These are phyloP conservation scores for Heliconius nattereri DNA, from an alignment of 1,140 invertebrate species.

Conservation along the genomic window DNA sequence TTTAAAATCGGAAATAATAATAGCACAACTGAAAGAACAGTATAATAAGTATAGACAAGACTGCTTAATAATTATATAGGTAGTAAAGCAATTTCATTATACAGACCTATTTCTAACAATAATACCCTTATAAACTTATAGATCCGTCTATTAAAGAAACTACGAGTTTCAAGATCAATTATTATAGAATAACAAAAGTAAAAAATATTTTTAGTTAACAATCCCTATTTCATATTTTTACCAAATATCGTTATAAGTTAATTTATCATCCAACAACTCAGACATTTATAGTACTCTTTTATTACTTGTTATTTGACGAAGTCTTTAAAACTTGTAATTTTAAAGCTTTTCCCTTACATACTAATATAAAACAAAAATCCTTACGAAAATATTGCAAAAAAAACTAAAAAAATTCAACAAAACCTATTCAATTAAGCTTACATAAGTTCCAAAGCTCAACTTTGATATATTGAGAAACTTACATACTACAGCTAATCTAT, in stretches of 20 bases:
- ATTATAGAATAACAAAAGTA: background rate
- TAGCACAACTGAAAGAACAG: background rate
- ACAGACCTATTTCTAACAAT: background rate
- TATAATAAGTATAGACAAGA: background rate
- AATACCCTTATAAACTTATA: background rate
- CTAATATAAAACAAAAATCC: too few species aligned
- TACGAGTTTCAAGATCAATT: background rate
- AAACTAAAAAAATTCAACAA: background rate
- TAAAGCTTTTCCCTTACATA: too few species aligned
- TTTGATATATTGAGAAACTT: conserved; percentile 26
- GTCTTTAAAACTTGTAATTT: too few species aligned
- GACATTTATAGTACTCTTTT: too few species aligned
- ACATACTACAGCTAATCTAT: conserved; percentile 2
- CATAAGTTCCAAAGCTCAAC: conserved; percentile 11
- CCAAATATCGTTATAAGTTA: too few species aligned
- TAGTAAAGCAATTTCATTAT: background rate
- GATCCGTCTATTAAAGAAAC: background rate
- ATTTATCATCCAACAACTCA: too few species aligned
- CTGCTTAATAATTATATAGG: background rate
- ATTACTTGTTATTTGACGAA: too few species aligned
- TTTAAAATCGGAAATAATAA: background rate
- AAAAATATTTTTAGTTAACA: background rate
- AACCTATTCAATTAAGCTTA: background rate
- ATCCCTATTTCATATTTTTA: background rate
- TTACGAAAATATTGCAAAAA: background rate